Percentiles rank a stretch among this genome's conserved stretches.
Evolutionary conservation across 2,888 invertebrate genomes (phyloP).

Genomic region (Alviniconcha strummeri): DNA sequence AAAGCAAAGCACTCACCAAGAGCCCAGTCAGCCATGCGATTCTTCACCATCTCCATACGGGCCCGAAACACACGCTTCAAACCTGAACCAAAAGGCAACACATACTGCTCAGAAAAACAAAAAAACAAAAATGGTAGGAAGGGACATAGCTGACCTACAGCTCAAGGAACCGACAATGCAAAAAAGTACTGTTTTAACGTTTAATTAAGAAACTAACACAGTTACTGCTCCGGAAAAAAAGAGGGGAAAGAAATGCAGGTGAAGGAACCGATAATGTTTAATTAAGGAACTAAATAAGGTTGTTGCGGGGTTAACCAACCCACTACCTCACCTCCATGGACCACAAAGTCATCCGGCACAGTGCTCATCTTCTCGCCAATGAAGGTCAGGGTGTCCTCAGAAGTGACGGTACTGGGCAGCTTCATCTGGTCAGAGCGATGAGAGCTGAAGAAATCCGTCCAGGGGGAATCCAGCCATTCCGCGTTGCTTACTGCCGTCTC

Average conservation of each 20-base stretch:
- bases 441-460: conserved; percentile 79
- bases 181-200: too few relatives aligned
- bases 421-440: conserved; percentile 85
- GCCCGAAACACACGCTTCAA: conserved; percentile 80
- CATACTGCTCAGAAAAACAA: too few relatives aligned
- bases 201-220: too few relatives aligned
- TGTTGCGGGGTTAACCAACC: too few relatives aligned
- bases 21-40: conserved; percentile 95
- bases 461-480: conserved; percentile 97
- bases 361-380: conserved; percentile 89
- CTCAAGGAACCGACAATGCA: too few relatives aligned
- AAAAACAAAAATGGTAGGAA: too few relatives aligned
- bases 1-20: conserved; percentile 99
- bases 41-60: conserved; percentile 94
- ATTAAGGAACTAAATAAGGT: too few relatives aligned
- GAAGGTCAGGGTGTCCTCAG: conserved; percentile 88
- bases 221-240: too few relatives aligned
- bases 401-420: conserved; percentile 88
- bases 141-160: too few relatives aligned
- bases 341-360: conserved; percentile 90
- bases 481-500: conserved; percentile 94
- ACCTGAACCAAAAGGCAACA: conserved; percentile 51
- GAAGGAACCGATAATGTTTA: too few relatives aligned
- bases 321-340: conserved; percentile 83
- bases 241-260: too few relatives aligned